Evolutionary conservation across 2,888 invertebrate species (phyloP), one percentile per base, ranked within the genome.

Genomic region (Serrognathus titanus): DNA sequence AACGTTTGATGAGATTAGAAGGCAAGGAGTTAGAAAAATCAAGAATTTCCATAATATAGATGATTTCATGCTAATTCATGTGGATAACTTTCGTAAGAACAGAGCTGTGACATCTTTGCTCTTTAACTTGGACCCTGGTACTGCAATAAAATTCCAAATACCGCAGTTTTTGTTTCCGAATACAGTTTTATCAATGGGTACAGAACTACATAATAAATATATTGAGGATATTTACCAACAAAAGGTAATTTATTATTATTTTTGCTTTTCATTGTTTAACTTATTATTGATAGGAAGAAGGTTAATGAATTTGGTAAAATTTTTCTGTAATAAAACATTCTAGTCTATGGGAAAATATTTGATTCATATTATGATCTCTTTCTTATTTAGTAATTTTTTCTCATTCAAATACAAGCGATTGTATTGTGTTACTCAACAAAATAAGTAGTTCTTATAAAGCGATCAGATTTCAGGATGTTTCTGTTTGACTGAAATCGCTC

Each of bases 401-500:
- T 39, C 12, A 11, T 40, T 16, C 16, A 12, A 40, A 40, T 6
- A 40, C 1, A 40, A 40, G 13, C 11, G 11, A 5, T 9, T 9
- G 1, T 7, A 12, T 40, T 40, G 11, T 7, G 3, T 5, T 12
- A 40, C 6, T 12, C 6, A 40, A 40, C 16, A 40, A 12, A 40
- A 6, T 40, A 11, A 39, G 8, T 11, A 3, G 7, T 31, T 31
- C 24, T 31, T 31, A 31, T 31, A 31, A 31, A 31, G 6, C 16
- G 6, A 7, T 39, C 55, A 86, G 79, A 81, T 85, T 53, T 69
- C 82, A 63, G 89, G 89, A 3, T 88, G 92, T 67, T 94, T 92
- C 75, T 91, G 92, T 0, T 75, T 96, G 45, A 96, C 96, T 0
- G 96, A 97, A 77, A 85, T 96, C 7, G 85, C 90, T 0, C 96